Evolutionary conservation across 2,888 invertebrate genomes (phyloP).

Genomic region (Limulus polyphemus): DNA sequence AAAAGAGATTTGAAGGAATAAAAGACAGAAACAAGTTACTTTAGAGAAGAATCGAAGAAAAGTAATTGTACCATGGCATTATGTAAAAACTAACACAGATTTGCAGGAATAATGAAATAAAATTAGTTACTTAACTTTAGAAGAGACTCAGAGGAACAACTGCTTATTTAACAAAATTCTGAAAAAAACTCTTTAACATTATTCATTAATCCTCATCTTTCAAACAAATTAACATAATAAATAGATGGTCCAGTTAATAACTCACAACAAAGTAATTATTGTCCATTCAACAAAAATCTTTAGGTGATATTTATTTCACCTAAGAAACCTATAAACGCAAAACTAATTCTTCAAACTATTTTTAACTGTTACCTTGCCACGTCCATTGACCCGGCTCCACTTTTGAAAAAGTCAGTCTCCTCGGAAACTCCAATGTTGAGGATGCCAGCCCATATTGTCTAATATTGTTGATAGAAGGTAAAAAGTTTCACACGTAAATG

Average conservation of each 20-base stretch:
- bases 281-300: not conserved
- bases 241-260: not conserved
- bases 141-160: not conserved
- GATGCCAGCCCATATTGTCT: constrained; percentile 71
- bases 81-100: no score
- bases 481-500: not conserved
- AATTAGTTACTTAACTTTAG: no score
- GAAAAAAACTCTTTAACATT: not conserved
- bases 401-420: constrained; percentile 78
- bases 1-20: no score
- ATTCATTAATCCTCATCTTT: not conserved
- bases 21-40: no score
- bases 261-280: not conserved
- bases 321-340: no score
- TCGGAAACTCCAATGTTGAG: constrained; percentile 59
- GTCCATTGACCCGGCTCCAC: constrained; percentile 97
- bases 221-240: not conserved
- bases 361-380: constrained; percentile 52
- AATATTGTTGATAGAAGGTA: constrained; percentile 27
- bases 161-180: not conserved
- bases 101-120: no score
- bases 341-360: not conserved
- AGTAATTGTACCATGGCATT: no score
- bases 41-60: no score
- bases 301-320: no score